phyloP scores from a whole-genome alignment of 2,888 invertebrate genomes.

The Epirrhoe tristata region DNA sequence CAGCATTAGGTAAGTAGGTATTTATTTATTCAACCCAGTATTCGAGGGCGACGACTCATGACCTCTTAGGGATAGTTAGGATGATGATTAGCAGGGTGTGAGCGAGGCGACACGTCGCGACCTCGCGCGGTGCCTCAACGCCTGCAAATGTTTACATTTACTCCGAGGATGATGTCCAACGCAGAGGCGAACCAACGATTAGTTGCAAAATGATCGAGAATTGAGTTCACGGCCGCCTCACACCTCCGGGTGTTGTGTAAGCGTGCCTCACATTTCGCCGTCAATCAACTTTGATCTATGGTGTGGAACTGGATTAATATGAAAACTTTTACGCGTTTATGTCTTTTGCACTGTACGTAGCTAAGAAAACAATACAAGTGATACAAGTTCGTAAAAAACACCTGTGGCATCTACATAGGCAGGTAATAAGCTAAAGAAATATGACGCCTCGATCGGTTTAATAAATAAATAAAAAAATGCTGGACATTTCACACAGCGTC shows the following conservation, averaged over 20 bases:
- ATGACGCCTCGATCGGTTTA: no score
- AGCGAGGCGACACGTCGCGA: conserved; percentile 60
- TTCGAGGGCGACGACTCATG: conserved; percentile 11
- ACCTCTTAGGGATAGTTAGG: conserved; percentile 11
- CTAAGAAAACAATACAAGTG: no score
- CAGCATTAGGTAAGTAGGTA: no score
- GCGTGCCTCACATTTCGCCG: conserved; percentile 58
- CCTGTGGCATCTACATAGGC: no score
- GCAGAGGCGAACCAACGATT: conserved; percentile 65
- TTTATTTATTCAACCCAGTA: neutral
- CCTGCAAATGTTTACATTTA: conserved; percentile 85
- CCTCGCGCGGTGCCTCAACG: conserved; percentile 76
- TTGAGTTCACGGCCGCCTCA: conserved; percentile 82
- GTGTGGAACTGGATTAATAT: neutral
- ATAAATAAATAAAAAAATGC: no score
- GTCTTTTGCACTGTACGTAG: no score
- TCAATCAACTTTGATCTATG: conserved; percentile 43
- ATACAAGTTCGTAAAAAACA: no score
- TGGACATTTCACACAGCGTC: no score
- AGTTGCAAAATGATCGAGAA: conserved; percentile 84
- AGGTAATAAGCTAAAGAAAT: no score
- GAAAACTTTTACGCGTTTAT: neutral
- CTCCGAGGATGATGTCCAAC: conserved; percentile 70
- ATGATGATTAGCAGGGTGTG: conserved; percentile 28
- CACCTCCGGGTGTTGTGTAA: conserved; percentile 82